A percentile compares a stretch with the other conserved stretches of the same genome.
These are phyloP conservation scores for Leguminivora glycinivorella DNA, from an alignment of 1,140 invertebrate genomes.

Conservation along the genomic window DNA sequence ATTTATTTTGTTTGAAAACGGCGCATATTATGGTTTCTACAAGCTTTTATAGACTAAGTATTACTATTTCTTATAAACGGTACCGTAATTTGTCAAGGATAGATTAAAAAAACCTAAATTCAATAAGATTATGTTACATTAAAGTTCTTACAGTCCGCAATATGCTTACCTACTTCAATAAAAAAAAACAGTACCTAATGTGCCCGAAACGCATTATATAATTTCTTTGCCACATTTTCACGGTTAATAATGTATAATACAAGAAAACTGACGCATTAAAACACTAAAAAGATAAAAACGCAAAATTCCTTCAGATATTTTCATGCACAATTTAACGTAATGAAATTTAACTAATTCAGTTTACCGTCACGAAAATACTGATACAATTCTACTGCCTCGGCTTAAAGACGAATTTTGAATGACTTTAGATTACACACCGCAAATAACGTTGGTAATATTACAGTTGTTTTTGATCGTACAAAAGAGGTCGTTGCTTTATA, in stretches of 20 bases:
- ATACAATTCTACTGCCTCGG: not conserved
- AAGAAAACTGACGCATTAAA: not conserved
- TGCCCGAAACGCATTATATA: not conserved
- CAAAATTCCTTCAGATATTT: constrained; percentile 11
- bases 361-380: not conserved
- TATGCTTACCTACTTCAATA: too few relatives aligned
- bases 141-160: too few relatives aligned
- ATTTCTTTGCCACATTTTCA: not conserved
- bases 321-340: constrained; percentile 25
- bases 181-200: too few relatives aligned
- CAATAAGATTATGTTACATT: too few relatives aligned
- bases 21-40: too few relatives aligned
- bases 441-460: constrained; percentile 9
- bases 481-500: constrained; percentile 27
- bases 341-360: not conserved
- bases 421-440: not conserved
- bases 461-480: constrained; percentile 21
- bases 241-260: not conserved
- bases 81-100: too few relatives aligned
- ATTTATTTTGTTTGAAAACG: too few relatives aligned
- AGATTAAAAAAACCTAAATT: too few relatives aligned
- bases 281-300: not conserved
- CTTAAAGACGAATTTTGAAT: not conserved
- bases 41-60: too few relatives aligned
- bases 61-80: too few relatives aligned